Evolutionary conservation across 2,888 invertebrate species (phyloP), one percentile per base, ranked within the genome.

Genomic region (Cacoxenus indagator): DNA sequence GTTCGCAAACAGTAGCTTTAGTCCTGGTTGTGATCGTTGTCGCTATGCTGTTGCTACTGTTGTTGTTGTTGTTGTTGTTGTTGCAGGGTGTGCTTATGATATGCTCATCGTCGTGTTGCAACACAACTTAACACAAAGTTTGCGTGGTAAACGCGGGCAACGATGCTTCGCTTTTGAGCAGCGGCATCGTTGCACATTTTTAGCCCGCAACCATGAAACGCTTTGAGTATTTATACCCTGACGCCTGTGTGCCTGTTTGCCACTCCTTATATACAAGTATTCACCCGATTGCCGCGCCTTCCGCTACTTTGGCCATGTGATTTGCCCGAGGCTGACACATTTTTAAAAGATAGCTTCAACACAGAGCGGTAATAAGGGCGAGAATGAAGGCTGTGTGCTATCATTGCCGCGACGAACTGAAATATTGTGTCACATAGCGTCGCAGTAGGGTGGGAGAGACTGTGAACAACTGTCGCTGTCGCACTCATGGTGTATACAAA

Each of bases 181-280:
- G 22, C 48, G 43, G 54, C 55, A 43, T 17, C 31, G 61, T 81
- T 80, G 76, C 81, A 77, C 82, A 82, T 81, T 82, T 80, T 82
- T 78, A 76, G 81, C 77, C 82, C 81, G 81, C 76, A 81, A 82
- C 77, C 77, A 75, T 81, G 78, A 81, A 82, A 76, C 77, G 82
- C 79, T 82, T 80, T 80, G 79, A 82, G 82, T 82, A 80, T 80
- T 80, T 80, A 82, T 82, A 62, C 19, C 59, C 27, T 31, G 43
- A 45, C 61, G 61, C 55, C 55, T 51, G 51, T 51, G 66, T 72
- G 66, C 64, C 19, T 51, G 22, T 22, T 17, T 67, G 59, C 54
- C 14, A 14, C 22, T 45, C 24, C 59, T 29, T 17, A 27, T 46
- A 11, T 76, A 80, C 82, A 82, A 80, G 82, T 79, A 9, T 43